A percentile compares a stretch with the other conserved stretches of the same genome.
phyloP scores from a whole-genome alignment of 1,140 invertebrate genomes.

The Nixonia krombeini region DNA sequence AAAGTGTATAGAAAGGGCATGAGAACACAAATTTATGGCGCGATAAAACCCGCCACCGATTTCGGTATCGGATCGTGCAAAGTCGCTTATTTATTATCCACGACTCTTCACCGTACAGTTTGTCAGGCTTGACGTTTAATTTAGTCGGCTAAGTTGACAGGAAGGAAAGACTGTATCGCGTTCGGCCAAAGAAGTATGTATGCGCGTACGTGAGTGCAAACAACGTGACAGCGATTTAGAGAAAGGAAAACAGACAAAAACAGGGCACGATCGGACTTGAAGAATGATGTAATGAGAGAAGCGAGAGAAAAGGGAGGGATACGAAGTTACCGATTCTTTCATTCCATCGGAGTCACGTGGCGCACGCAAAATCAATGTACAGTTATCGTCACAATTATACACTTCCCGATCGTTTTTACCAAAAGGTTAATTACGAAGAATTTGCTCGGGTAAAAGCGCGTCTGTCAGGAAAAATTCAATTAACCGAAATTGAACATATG shows the following conservation, averaged over 20 bases:
- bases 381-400: not conserved
- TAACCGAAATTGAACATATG: too few species aligned
- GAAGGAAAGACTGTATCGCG: slow-evolving; percentile 21
- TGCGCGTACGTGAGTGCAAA: not conserved
- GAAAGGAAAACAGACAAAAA: slow-evolving; percentile 8
- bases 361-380: not conserved
- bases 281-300: not conserved
- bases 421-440: too few species aligned
- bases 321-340: not conserved
- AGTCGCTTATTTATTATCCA: slow-evolving; percentile 56
- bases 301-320: too few species aligned
- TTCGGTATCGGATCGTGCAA: slow-evolving; percentile 44
- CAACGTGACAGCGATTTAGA: slow-evolving; percentile 31
- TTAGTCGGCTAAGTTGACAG: slow-evolving; percentile 36
- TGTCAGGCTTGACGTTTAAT: slow-evolving; percentile 51
- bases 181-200: slow-evolving; percentile 34
- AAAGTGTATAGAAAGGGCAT: slow-evolving; percentile 2
- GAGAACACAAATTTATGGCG: slow-evolving; percentile 38
- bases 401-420: not conserved
- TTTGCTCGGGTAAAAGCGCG: too few species aligned
- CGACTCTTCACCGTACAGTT: slow-evolving; percentile 42
- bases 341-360: not conserved
- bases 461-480: too few species aligned
- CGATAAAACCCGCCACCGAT: slow-evolving; percentile 41
- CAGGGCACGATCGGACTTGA: not conserved